These are phyloP conservation scores for Drosophila colorata DNA, from an alignment of 2,888 invertebrate species.

Conservation along the genomic window DNA sequence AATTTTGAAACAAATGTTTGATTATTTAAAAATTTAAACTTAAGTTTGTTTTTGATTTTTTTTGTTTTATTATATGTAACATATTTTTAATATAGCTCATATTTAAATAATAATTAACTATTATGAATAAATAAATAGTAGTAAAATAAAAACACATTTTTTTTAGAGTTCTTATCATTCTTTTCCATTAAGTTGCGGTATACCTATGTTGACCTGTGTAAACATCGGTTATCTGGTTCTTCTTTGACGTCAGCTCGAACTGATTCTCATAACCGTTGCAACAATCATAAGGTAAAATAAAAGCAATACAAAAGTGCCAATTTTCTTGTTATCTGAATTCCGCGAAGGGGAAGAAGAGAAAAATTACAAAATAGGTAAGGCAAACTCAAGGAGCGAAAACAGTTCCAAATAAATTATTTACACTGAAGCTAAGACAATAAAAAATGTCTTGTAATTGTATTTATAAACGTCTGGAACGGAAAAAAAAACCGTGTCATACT, in stretches of 20 bases:
- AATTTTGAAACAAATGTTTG: too few relatives aligned
- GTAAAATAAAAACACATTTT: too few relatives aligned
- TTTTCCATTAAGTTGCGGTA: not conserved
- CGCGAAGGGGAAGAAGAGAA: conserved; percentile 15
- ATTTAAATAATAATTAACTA: too few relatives aligned
- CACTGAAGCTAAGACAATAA: conserved; percentile 36
- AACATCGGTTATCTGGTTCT: not conserved
- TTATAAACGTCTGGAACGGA: conserved; percentile 36
- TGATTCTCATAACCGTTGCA: conserved; percentile 9
- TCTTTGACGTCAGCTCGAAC: conserved; percentile 1
- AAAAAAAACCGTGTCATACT: conserved; percentile 36
- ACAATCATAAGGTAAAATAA: conserved; percentile 1
- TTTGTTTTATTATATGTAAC: too few relatives aligned
- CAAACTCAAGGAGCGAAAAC: conserved; percentile 10
- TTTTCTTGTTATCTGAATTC: conserved; percentile 58
- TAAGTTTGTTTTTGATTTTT: too few relatives aligned
- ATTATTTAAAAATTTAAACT: too few relatives aligned
- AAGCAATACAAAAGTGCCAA: conserved; percentile 52
- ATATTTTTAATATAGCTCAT: too few relatives aligned
- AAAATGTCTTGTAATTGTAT: conserved; percentile 48
- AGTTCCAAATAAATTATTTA: conserved; percentile 12
- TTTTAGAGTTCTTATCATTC: not conserved
- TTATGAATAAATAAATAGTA: too few relatives aligned
- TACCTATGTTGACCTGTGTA: not conserved
- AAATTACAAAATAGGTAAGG: conserved; percentile 13